Evolutionary conservation across 2,888 invertebrate genomes (phyloP), one percentile per base, ranked within the genome.

Genomic region (Gasteruption jaculator): DNA sequence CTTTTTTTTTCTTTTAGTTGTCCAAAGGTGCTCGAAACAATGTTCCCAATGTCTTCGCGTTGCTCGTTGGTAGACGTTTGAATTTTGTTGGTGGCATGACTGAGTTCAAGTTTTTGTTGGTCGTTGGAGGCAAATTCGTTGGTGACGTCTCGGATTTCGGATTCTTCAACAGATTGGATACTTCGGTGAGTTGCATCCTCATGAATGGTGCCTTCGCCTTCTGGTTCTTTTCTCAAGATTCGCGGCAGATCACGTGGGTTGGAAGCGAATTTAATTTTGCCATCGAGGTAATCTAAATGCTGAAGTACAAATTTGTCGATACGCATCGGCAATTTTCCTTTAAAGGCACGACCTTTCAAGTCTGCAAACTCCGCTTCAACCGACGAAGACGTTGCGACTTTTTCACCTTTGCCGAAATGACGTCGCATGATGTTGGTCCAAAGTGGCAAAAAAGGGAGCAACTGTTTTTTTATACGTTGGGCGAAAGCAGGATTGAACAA

Each of bases 341-440:
- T 22, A 15, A 51, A 46, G 0, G 44, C 18, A 1, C 44, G 37
- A 38, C 20, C 2, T 25, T 53, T 51, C 15, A 53, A 10, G 8
- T 46, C 43, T 1, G 10, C 20, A 37, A 53, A 50, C 14, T 50
- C 45, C 4, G 47, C 26, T 22, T 52, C 51, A 8, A 52, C 48
- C 7, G 49, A 48, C 14, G 48, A 46, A 19, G 51, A 48, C 14
- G 49, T 50, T 6, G 50, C 48, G 16, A 52, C 44, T 7, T 5
- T 27, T 15, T 21, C 12, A 18, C 45, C 35, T 15, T 14, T 30
- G 8, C 16, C 32, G 24, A 53, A 52, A 46, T 46, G 24, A 14
- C 2, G 31, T 22, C 45, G 43, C 52, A 50, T 52, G 12, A 52
- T 38, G 11, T 42, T 39, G 1, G 48, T 52, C 47, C 45, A 52